These are phyloP conservation scores for Cheilosia vulpina DNA, from an alignment of 2,888 invertebrate species.

Conservation along the genomic window DNA sequence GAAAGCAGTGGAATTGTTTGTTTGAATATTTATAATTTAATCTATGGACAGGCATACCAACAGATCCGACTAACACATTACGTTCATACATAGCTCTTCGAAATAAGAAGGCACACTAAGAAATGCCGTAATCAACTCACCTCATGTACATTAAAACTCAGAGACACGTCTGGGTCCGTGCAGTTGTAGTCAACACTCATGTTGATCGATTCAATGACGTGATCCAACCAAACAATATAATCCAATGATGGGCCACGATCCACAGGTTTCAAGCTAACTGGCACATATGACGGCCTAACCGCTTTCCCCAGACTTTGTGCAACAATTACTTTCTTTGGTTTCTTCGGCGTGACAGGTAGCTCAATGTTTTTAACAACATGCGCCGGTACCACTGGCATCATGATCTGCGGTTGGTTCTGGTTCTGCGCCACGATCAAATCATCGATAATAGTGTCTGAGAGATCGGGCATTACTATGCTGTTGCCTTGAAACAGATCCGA, in stretches of 20 bases:
- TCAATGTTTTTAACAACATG: slow-evolving; percentile 61
- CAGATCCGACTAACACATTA: too few species aligned
- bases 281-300: slow-evolving; percentile 37
- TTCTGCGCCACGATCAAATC: slow-evolving; percentile 43
- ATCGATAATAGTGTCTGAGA: slow-evolving; percentile 58
- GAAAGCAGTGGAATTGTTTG: not conserved
- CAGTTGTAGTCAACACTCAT: slow-evolving; percentile 89
- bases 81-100: too few species aligned
- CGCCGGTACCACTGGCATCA: slow-evolving; percentile 51
- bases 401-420: slow-evolving; percentile 57
- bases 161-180: slow-evolving; percentile 87
- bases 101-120: too few species aligned
- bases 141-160: slow-evolving; percentile 89
- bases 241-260: slow-evolving; percentile 78
- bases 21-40: too few species aligned
- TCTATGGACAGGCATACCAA: too few species aligned
- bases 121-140: slow-evolving; percentile 79
- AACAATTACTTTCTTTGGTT: slow-evolving; percentile 64
- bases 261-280: slow-evolving; percentile 27
- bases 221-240: slow-evolving; percentile 89
- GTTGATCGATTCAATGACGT: slow-evolving; percentile 91
- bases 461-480: slow-evolving; percentile 76
- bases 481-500: slow-evolving; percentile 78
- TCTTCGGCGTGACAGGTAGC: slow-evolving; percentile 52
- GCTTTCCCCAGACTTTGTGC: slow-evolving; percentile 56